Conservation (phyloP, 1,140 invertebrate species). For the Ylistrum balloti region DNA sequence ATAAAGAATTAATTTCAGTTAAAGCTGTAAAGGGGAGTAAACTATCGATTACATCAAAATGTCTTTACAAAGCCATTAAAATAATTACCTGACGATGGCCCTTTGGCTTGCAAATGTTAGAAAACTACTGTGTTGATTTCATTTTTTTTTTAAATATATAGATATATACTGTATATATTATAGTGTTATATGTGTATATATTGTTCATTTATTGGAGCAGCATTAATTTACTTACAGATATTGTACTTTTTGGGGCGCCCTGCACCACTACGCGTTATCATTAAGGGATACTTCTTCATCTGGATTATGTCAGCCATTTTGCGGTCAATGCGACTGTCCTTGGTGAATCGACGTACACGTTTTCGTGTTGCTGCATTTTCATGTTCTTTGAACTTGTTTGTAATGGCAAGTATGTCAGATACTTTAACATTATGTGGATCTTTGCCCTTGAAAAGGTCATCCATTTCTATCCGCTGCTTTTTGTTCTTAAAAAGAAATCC, state of each 20-base stretch:
- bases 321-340: slow-evolving; percentile 45
- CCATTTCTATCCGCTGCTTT: slow-evolving; percentile 48
- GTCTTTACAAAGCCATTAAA: no score
- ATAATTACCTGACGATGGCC: no score
- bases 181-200: no score
- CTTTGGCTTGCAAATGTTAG: no score
- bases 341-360: neutral
- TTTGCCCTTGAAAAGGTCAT: slow-evolving; percentile 47
- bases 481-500: slow-evolving; percentile 48
- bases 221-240: slow-evolving; percentile 52
- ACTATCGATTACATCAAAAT: no score
- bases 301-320: slow-evolving; percentile 54
- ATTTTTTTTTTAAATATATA: no score
- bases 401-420: slow-evolving; percentile 58
- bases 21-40: no score
- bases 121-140: no score
- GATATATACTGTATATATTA: no score
- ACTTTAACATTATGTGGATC: slow-evolving; percentile 59
- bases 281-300: slow-evolving; percentile 45
- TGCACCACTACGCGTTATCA: slow-evolving; percentile 43
- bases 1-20: no score
- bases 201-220: no score
- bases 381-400: slow-evolving; percentile 36
- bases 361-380: neutral
- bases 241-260: slow-evolving; percentile 59